These are phyloP conservation scores for Yoshiicerus persimilis DNA, from an alignment of 1,140 invertebrate species.

Conservation along the genomic window DNA sequence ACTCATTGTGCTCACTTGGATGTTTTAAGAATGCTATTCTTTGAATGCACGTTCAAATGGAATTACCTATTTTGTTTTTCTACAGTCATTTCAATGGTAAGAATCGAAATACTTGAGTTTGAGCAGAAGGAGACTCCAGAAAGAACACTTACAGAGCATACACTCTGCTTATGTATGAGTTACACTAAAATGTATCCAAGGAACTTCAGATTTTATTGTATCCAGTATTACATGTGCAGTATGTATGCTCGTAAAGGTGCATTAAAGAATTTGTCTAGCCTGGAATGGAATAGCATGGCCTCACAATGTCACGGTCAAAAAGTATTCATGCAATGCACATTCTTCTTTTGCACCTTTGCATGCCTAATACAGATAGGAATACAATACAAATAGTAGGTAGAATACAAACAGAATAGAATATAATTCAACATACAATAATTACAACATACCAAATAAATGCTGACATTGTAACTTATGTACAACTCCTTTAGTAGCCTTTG, in stretches of 20 bases:
- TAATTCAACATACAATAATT: not conserved
- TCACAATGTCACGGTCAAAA: conserved; percentile 13
- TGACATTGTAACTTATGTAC: not conserved
- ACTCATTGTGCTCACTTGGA: conserved; percentile 9
- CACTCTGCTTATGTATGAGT: too few relatives aligned
- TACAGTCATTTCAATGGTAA: not conserved
- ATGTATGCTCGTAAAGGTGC: not conserved
- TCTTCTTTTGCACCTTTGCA: not conserved
- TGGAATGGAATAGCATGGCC: not conserved
- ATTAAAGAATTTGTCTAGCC: not conserved
- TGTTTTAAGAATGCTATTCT: conserved; percentile 17
- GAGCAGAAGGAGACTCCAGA: not conserved
- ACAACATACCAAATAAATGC: conserved; percentile 9
- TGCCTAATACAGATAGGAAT: not conserved
- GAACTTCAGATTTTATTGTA: not conserved
- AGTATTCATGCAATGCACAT: not conserved
- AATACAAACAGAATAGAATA: not conserved
- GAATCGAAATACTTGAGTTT: not conserved
- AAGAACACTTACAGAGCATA: not conserved
- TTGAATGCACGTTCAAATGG: conserved; percentile 4
- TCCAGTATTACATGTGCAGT: not conserved
- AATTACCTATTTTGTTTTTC: conserved; percentile 18
- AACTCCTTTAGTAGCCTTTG: not conserved
- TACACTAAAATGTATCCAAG: too few relatives aligned
- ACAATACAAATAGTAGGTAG: not conserved